phyloP scores from a whole-genome alignment of 2,797 vertebrate species.

The Merluccius polli region DNA sequence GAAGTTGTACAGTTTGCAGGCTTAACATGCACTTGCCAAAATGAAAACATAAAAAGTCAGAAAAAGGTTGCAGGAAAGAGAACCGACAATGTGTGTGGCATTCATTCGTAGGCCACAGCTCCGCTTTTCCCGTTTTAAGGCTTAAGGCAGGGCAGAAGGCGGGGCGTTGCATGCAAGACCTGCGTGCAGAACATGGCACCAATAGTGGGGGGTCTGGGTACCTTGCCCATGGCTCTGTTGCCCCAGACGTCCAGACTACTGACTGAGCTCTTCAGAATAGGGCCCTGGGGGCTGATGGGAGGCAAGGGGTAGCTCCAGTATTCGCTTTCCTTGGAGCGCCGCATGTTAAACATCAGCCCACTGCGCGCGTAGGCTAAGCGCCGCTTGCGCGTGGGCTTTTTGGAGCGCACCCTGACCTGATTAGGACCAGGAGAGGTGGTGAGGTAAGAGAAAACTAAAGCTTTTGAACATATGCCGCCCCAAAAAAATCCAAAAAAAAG shows the following conservation, averaged over 20 bases:
- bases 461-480: background rate
- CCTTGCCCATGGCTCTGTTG: constrained; percentile 53
- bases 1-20: background rate
- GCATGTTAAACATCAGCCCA: constrained; percentile 61
- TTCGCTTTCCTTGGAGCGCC: constrained; percentile 63
- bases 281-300: constrained; percentile 53
- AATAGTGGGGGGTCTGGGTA: constrained; percentile 31
- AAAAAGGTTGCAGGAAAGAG: constrained; percentile 42
- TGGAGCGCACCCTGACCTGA: constrained; percentile 59
- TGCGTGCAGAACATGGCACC: constrained; percentile 47
- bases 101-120: constrained; percentile 10
- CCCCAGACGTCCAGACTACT: constrained; percentile 51
- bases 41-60: constrained; percentile 24
- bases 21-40: background rate
- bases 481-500: background rate
- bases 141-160: background rate
- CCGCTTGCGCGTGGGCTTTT: constrained; percentile 63
- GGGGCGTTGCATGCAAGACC: constrained; percentile 44
- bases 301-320: constrained; percentile 77
- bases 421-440: constrained; percentile 54
- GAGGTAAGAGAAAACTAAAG: constrained; percentile 33
- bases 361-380: constrained; percentile 73
- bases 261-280: constrained; percentile 59
- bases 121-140: background rate
- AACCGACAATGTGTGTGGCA: background rate